Base-by-base conservation (phyloP, 2,113 vertebrate genomes). In the Brachypodius melanocephalos region DNA sequence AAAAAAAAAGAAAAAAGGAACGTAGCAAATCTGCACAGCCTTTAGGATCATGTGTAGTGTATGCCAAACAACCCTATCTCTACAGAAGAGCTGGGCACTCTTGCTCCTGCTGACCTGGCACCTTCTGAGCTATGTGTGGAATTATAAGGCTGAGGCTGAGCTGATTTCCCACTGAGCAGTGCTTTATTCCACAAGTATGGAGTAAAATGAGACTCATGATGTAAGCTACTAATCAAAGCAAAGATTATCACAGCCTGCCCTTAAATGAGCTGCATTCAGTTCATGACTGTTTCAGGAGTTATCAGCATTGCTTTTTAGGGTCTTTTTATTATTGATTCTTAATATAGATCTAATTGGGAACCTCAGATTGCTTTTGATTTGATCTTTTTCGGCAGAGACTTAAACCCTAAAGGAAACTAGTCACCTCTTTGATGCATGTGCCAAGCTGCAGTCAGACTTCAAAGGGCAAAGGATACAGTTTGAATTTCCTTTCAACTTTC, bases 401-500 rank as follows among this genome's bases (percentile, higher is more conserved):
- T 55, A 96, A 91, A 92, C 86, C 94, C 93, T 95, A 17, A 96
- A 97, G 96, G 90, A 95, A 96, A 43, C 80, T 17, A 67, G 87
- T 94, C 91, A 93, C 94, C 85, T 92, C 90, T 97, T 97, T 95
- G 94, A 95, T 97, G 88, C 76, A 4, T 72, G 69, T 94, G 96
- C 95, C 96, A 97, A 96, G 80, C 66, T 89, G 67, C 83, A 92
- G 73, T 89, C 90, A 92, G 85, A 95, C 97, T 96, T 97, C 94
- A 97, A 97, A 97, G 96, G 92, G 77, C 94, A 95, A 97, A 92
- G 90, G 94, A 84, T 95, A 92, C 74, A 73, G 95, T 96, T 58
- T 69, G 88, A 89, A 93, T 94, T 95, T 96, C 90, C 90, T 97
- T 96, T 97, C 86, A 96, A 91, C 91, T 95, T 96, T 96, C 94